Conservation (phyloP, 2,113 vertebrate species). For the Anguilla rostrata region DNA sequence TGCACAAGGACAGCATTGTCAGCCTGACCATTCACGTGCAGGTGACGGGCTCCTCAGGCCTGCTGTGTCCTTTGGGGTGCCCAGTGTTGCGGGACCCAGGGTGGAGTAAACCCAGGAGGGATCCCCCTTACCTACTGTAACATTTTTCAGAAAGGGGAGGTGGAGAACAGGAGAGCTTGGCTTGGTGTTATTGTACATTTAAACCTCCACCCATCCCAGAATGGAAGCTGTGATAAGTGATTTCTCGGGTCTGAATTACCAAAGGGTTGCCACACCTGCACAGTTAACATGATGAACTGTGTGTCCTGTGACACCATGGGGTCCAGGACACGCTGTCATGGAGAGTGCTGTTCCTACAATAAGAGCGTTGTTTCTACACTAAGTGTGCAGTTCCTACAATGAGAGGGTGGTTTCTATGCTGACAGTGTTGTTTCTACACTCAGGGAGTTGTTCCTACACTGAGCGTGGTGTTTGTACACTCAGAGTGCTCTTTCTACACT, state of each 20-base stretch:
- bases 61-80: background rate
- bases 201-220: background rate
- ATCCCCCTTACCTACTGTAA: background rate
- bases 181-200: background rate
- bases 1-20: background rate
- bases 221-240: slow-evolving; percentile 37
- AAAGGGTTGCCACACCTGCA: slow-evolving; percentile 26
- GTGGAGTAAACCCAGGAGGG: background rate
- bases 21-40: background rate
- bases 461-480: background rate
- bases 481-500: background rate
- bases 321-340: background rate
- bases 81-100: background rate
- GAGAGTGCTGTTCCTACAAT: background rate
- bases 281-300: slow-evolving; percentile 8
- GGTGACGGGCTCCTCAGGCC: background rate
- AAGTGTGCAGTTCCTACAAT: background rate
- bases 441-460: too few species aligned
- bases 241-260: slow-evolving; percentile 16
- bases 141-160: background rate
- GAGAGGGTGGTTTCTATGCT: background rate
- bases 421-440: background rate
- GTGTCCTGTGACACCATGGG: background rate
- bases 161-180: background rate
- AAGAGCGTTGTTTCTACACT: background rate